Evolutionary conservation across 1,140 invertebrate genomes (phyloP).

Genomic region (Bacillus rossius): DNA sequence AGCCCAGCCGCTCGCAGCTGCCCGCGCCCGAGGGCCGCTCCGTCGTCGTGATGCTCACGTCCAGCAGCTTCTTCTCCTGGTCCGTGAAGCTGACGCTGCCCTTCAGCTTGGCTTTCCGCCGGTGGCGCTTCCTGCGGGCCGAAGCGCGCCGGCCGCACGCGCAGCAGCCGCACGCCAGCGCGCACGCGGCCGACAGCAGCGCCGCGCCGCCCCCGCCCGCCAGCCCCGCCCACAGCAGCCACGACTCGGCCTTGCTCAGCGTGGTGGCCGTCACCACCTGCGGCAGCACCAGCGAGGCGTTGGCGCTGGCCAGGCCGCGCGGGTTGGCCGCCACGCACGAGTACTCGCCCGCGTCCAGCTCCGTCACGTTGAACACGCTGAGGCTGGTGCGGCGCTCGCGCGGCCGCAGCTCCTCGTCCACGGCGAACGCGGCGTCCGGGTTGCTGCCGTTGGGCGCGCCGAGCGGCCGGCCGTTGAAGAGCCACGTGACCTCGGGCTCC

Average conservation of each 20-base stretch:
- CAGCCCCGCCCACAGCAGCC: constrained; percentile 50
- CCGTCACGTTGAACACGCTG: constrained; percentile 65
- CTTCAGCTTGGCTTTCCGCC: constrained; percentile 58
- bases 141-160: constrained; percentile 44
- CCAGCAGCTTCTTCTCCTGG: constrained; percentile 76
- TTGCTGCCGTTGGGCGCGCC: constrained; percentile 43
- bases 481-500: constrained; percentile 75
- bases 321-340: constrained; percentile 70
- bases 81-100: constrained; percentile 74
- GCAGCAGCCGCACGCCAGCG: constrained; percentile 48
- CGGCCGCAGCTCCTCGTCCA: constrained; percentile 32
- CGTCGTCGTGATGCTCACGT: constrained; percentile 70
- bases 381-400: constrained; percentile 62
- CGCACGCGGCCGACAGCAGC: constrained; percentile 44
- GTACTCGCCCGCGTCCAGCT: constrained; percentile 73
- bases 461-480: constrained; percentile 62
- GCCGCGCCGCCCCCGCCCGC: constrained; percentile 47
- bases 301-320: constrained; percentile 60
- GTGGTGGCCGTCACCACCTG: constrained; percentile 60
- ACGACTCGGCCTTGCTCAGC: constrained; percentile 53
- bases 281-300: constrained; percentile 63
- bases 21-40: constrained; percentile 46
- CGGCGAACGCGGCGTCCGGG: constrained; percentile 41
- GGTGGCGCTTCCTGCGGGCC: constrained; percentile 41
- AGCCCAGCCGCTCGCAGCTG: constrained; percentile 38